Evolutionary conservation across 2,888 invertebrate species (phyloP).

Genomic region (Sussaba pulchella): DNA sequence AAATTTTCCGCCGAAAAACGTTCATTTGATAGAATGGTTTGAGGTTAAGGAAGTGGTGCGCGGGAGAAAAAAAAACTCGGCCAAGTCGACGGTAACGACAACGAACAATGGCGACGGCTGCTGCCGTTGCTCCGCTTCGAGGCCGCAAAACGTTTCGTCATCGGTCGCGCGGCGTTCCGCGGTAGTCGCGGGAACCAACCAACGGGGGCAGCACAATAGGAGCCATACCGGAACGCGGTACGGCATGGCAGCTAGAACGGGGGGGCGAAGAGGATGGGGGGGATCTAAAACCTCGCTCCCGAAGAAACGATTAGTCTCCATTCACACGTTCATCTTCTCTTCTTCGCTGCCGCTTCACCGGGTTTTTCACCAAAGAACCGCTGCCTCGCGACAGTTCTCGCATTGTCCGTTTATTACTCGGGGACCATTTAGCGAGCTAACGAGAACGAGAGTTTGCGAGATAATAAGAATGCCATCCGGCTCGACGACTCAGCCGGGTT

Average conservation of each 20-base stretch:
- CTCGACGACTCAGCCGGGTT: not conserved
- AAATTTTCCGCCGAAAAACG: no score
- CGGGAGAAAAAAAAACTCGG: constrained; percentile 50
- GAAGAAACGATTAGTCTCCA: constrained; percentile 72
- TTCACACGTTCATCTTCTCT: constrained; percentile 72
- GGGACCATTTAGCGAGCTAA: constrained; percentile 61
- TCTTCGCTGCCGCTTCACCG: constrained; percentile 35
- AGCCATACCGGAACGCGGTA: constrained; percentile 38
- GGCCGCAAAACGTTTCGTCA: not conserved
- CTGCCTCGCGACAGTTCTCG: constrained; percentile 58
- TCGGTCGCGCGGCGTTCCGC: constrained; percentile 20
- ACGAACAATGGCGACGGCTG: constrained; percentile 65
- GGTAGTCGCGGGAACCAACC: constrained; percentile 44
- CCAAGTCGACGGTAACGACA: constrained; percentile 51
- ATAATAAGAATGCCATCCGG: constrained; percentile 34
- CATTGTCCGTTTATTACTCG: constrained; percentile 69
- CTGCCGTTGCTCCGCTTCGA: no score
- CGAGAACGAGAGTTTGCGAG: constrained; percentile 46
- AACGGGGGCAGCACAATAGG: constrained; percentile 30
- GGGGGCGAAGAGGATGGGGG: constrained; percentile 6
- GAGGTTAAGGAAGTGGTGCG: constrained; percentile 43
- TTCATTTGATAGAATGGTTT: constrained; percentile 52
- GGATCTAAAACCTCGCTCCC: constrained; percentile 58
- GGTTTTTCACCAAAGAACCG: constrained; percentile 4
- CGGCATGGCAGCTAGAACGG: not conserved